Percentiles rank a stretch among this genome's conserved stretches.
These are phyloP conservation scores for Odocoileus hemionus DNA, from an alignment of 2,113 vertebrate genomes.

Conservation along the genomic window DNA sequence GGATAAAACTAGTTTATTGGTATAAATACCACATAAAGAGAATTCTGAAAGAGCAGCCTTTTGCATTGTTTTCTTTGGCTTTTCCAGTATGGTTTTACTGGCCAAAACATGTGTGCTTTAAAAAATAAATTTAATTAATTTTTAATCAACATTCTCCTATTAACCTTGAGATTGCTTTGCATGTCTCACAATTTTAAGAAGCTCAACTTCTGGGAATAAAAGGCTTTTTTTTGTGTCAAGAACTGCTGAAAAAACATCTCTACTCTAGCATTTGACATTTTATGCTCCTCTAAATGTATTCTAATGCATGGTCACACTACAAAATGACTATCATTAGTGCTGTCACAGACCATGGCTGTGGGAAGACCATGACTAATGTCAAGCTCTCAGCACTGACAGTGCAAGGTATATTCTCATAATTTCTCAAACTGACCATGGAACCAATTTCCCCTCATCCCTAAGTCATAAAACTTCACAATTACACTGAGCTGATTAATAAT, in stretches of 20 bases:
- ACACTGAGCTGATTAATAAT: conserved; percentile 95
- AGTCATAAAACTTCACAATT: conserved; percentile 95
- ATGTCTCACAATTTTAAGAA: conserved; percentile 48
- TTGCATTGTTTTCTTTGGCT: neutral
- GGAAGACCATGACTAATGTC: conserved; percentile 92
- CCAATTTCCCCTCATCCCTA: conserved; percentile 90
- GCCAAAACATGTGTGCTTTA: neutral
- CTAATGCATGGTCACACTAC: conserved; percentile 86
- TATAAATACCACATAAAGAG: neutral
- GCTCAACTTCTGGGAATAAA: conserved; percentile 64
- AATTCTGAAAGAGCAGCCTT: neutral
- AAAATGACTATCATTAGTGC: conserved; percentile 95
- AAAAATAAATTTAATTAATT: neutral
- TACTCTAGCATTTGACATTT: conserved; percentile 84
- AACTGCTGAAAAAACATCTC: conserved; percentile 75
- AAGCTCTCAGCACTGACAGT: conserved; percentile 84
- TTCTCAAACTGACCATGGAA: conserved; percentile 95
- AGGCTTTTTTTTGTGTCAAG: conserved; percentile 56
- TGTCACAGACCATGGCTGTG: conserved; percentile 86
- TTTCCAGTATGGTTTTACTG: neutral
- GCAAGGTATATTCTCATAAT: conserved; percentile 89
- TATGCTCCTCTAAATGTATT: conserved; percentile 86
- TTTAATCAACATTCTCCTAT: conserved; percentile 5
- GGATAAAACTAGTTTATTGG: neutral
- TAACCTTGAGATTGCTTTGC: neutral